Conservation (phyloP, 2,888 invertebrate species). For the Cantharis nigra region DNA sequence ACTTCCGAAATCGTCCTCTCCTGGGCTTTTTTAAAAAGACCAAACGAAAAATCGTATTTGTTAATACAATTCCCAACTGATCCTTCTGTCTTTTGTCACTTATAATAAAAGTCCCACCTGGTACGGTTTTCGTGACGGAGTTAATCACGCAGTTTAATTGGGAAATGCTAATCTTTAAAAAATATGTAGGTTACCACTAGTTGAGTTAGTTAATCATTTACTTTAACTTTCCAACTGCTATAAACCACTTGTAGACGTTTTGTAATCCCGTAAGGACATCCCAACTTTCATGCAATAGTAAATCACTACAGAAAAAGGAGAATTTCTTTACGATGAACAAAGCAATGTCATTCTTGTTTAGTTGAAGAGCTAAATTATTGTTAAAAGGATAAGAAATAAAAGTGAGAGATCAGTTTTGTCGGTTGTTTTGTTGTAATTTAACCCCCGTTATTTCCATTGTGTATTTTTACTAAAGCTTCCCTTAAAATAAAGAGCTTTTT, state of each 20-base stretch:
- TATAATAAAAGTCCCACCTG: not conserved
- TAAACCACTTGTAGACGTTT: slow-evolving; percentile 21
- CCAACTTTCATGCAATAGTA: slow-evolving; percentile 9
- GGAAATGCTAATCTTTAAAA: not conserved
- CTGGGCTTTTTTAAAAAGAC: not conserved
- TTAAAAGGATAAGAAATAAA: not conserved
- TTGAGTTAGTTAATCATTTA: not conserved
- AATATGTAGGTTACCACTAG: not conserved
- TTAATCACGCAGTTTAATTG: not conserved
- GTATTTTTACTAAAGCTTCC: not conserved
- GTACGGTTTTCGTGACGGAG: not conserved
- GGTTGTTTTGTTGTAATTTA: not conserved
- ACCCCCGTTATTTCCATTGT: not conserved
- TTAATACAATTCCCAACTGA: not conserved
- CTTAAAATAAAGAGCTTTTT: not conserved
- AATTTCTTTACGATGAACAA: slow-evolving; percentile 19
- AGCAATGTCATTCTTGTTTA: slow-evolving; percentile 24
- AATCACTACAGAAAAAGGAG: slow-evolving; percentile 18
- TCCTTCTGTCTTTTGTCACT: not conserved
- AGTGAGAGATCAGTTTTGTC: not conserved
- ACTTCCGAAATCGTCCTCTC: not conserved
- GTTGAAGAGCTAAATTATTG: not conserved
- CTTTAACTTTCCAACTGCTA: not conserved
- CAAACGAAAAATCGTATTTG: not conserved
- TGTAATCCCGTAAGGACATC: slow-evolving; percentile 19